Evolutionary conservation across 2,797 vertebrate species (phyloP), one percentile per base, ranked within the genome.

Genomic region (Myotis pilosus): DNA sequence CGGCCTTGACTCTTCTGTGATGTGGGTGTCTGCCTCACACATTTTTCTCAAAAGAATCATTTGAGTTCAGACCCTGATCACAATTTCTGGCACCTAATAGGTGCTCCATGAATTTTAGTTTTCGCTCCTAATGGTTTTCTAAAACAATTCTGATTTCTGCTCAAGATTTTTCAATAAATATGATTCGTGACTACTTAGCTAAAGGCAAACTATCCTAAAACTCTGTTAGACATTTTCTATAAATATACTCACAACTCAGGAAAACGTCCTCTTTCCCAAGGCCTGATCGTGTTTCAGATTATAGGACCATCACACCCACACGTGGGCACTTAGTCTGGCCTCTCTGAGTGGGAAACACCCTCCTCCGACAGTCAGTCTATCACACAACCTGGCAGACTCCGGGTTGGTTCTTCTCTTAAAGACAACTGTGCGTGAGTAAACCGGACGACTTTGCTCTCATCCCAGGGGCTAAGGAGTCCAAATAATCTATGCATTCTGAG

Each of bases 71-170:
- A n/a, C 3, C 6, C 20, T 57, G 47, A 55, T 15, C 55, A 64
- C 20, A 47, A 60, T 80, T 78, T 85, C 57, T 51, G 82, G 53
- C 33, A 71, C 20, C 33, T 55, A n/a, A 12, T 10, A 60, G 66
- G 30, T 33, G 6, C 47, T 72, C 38, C 6, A 16, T 62, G 72
- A 36, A 76, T 66, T 94, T 81, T 66, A 60, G 22, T 75, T 92
- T 93, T 49, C 64, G 71, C 49, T 92, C 71, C 12, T 47, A 81
- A 25, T 83, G n/a, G 41, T 68, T 90, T 92, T 91, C 76, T 87
- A 71, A 92, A 60, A 38, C n/a, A 53, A 75, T 85, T 33, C 13
- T 69, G 72, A 28, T 72, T 75, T 75, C 55, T 53, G 64, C n/a
- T 15, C 33, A 60, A 79, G 20, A 22, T 78, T 80, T 94, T 76